Conservation (phyloP, 1,140 invertebrate genomes). For the Aphaenogaster floridana region DNA sequence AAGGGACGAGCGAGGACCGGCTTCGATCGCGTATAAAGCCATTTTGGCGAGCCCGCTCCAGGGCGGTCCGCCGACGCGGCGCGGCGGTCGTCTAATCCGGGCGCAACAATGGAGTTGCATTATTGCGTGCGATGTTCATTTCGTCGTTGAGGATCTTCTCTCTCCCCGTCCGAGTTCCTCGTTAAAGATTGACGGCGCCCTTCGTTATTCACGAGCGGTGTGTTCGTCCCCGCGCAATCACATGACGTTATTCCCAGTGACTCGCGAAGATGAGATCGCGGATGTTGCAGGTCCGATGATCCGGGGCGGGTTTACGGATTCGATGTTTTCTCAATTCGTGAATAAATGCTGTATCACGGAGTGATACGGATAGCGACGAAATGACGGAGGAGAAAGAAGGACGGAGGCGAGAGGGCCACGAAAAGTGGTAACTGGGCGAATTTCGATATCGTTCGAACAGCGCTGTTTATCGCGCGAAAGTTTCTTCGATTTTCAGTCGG, state of each 20-base stretch:
- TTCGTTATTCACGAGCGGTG: constrained; percentile 54
- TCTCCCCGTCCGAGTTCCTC: not conserved
- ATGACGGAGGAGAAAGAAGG: not conserved
- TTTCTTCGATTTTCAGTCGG: not conserved
- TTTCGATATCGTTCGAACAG: constrained; percentile 29
- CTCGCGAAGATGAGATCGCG: constrained; percentile 17
- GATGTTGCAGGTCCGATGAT: not conserved
- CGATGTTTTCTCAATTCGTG: not conserved
- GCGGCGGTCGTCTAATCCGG: constrained; percentile 39
- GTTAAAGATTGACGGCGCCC: constrained; percentile 57
- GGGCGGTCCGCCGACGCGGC: not conserved
- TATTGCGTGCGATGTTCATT: constrained; percentile 57
- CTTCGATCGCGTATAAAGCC: constrained; percentile 56
- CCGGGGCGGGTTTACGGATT: not conserved
- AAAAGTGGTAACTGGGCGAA: constrained; percentile 18
- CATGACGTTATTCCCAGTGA: constrained; percentile 52
- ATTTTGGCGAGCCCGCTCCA: constrained; percentile 38
- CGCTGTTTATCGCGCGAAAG: constrained; percentile 28
- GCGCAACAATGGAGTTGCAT: constrained; percentile 52
- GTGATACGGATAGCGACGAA: not conserved
- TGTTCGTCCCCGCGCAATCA: constrained; percentile 45
- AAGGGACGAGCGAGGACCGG: not conserved
- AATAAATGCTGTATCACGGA: not conserved
- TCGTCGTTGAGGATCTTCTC: constrained; percentile 13
- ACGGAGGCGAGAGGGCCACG: not conserved